These are phyloP conservation scores for Gymnoscelis rufifasciata DNA, from an alignment of 2,888 invertebrate species.

Conservation along the genomic window DNA sequence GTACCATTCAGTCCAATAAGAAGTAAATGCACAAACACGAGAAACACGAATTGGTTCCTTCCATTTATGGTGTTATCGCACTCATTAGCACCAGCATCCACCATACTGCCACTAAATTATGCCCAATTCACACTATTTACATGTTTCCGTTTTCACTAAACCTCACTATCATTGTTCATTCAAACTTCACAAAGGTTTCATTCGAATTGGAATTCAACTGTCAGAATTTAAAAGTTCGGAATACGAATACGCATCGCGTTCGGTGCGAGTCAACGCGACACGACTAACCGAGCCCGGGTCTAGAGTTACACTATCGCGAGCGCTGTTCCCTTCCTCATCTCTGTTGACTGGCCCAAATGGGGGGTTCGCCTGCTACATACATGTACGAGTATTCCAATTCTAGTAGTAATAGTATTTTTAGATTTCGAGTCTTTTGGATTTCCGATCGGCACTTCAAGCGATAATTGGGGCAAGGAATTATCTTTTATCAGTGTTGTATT, in stretches of 20 bases:
- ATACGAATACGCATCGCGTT: constrained; percentile 41
- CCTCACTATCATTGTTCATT: constrained; percentile 15
- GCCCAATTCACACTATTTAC: constrained; percentile 67
- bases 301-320: constrained; percentile 61
- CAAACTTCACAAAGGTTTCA: constrained; percentile 1
- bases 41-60: constrained; percentile 75
- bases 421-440: too few relatives aligned
- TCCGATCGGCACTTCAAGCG: too few relatives aligned
- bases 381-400: too few relatives aligned
- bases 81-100: constrained; percentile 75
- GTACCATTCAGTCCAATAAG: constrained; percentile 76
- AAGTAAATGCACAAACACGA: constrained; percentile 74
- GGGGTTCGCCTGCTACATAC: constrained; percentile 58
- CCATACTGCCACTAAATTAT: constrained; percentile 74
- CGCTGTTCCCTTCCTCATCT: constrained; percentile 66
- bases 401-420: too few relatives aligned
- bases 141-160: constrained; percentile 52
- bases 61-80: constrained; percentile 74
- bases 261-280: constrained; percentile 36
- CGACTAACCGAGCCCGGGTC: constrained; percentile 59
- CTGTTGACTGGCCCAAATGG: constrained; percentile 67
- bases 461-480: too few relatives aligned
- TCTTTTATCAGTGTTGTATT: too few relatives aligned
- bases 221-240: constrained; percentile 49
- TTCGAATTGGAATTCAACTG: constrained; percentile 13